Percentiles rank a stretch among this genome's conserved stretches.
Evolutionary conservation across 1,140 invertebrate species (phyloP).

Genomic region (Helicoverpa armigera): DNA sequence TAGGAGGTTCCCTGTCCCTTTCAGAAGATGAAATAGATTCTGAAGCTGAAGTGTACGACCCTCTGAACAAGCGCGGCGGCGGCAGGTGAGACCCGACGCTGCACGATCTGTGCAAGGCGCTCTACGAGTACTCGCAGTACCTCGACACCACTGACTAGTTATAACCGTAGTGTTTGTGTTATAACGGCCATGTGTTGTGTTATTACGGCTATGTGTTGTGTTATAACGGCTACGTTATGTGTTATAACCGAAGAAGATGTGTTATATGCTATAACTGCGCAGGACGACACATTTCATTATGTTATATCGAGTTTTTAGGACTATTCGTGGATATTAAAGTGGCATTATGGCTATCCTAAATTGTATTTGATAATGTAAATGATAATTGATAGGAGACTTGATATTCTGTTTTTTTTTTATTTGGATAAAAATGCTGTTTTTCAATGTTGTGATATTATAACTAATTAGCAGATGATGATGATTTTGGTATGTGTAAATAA

Average conservation of each 20-base stretch:
- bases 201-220: not conserved
- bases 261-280: too few relatives aligned
- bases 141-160: slow-evolving; percentile 42
- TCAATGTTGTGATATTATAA: not conserved
- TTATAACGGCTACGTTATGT: not conserved
- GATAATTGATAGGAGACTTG: not conserved
- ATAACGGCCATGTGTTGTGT: too few relatives aligned
- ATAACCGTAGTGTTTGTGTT: too few relatives aligned
- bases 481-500: not conserved
- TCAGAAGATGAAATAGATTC: slow-evolving; percentile 93
- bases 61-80: slow-evolving; percentile 74
- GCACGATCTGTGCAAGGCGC: slow-evolving; percentile 81
- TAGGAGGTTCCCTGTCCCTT: slow-evolving; percentile 91
- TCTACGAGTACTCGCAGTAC: slow-evolving; percentile 67
- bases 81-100: slow-evolving; percentile 77
- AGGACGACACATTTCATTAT: too few relatives aligned
- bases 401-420: not conserved
- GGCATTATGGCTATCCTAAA: too few relatives aligned
- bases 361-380: too few relatives aligned
- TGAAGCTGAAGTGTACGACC: slow-evolving; percentile 85
- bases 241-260: too few relatives aligned
- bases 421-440: not conserved
- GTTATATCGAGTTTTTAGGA: too few relatives aligned
- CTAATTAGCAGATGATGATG: not conserved
- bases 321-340: too few relatives aligned